A percentile compares a stretch with the other conserved stretches of the same genome.
Conservation (phyloP, 2,797 vertebrate species). For the Ciconia nigra region DNA sequence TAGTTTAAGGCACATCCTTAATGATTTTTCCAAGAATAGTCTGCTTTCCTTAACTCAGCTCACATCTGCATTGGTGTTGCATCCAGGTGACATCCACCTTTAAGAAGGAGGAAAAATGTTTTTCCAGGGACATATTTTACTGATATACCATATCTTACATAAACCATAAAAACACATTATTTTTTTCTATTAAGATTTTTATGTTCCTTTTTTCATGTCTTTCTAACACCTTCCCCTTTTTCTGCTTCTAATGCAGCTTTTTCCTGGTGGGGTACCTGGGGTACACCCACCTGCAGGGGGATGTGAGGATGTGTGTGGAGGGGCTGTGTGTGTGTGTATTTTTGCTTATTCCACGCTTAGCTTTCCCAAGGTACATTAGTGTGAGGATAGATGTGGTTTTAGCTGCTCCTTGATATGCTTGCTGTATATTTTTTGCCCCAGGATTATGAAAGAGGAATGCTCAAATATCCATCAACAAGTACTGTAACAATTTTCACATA, state of each 20-base stretch:
- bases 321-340: background rate
- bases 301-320: too few relatives aligned
- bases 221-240: background rate
- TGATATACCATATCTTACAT: background rate
- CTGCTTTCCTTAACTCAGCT: background rate
- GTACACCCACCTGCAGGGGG: background rate
- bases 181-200: background rate
- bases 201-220: background rate
- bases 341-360: background rate
- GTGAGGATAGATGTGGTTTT: background rate
- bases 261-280: background rate
- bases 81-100: background rate
- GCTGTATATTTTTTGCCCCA: background rate
- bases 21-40: background rate
- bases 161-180: rapidly evolving
- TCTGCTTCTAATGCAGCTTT: background rate
- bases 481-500: background rate
- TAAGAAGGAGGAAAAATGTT: background rate
- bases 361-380: background rate
- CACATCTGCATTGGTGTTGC: background rate
- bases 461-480: background rate
- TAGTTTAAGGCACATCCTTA: background rate
- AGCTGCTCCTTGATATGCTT: background rate
- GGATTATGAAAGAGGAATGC: background rate
- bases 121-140: background rate